These are phyloP conservation scores for Ctenopoma multispine DNA, from an alignment of 2,797 vertebrate genomes.

Conservation along the genomic window DNA sequence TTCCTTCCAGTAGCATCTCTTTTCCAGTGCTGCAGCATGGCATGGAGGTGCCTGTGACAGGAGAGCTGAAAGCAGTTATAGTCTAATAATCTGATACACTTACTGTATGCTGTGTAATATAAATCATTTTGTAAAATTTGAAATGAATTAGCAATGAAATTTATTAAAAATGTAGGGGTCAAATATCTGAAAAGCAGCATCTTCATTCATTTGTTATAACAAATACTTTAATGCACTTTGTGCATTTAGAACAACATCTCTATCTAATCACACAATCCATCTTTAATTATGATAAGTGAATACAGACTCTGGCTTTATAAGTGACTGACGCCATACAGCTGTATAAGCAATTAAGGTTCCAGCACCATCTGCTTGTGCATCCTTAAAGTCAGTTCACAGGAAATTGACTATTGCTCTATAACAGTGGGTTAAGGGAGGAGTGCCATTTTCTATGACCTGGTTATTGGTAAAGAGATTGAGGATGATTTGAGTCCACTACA, in stretches of 20 bases:
- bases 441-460: slow-evolving; percentile 37
- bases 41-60: neutral
- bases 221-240: neutral
- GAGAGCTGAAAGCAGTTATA: neutral
- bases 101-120: neutral
- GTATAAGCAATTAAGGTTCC: slow-evolving; percentile 29
- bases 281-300: slow-evolving; percentile 47
- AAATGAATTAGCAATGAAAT: too few species aligned
- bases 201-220: neutral
- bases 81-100: neutral
- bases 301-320: slow-evolving; percentile 25
- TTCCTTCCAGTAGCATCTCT: slow-evolving; percentile 43
- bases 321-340: slow-evolving; percentile 17
- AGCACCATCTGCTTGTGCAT: slow-evolving; percentile 53
- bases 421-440: slow-evolving; percentile 16
- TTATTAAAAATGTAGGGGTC: neutral
- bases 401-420: slow-evolving; percentile 64
- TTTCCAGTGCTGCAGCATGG: slow-evolving; percentile 15
- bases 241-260: neutral
- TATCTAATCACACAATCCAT: slow-evolving; percentile 26
- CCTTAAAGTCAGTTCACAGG: slow-evolving; percentile 54
- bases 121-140: neutral
- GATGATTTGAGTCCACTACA: slow-evolving; percentile 27
- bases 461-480: slow-evolving; percentile 25
- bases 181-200: neutral